Percentiles rank a stretch among this genome's conserved stretches.
These are phyloP conservation scores for Drosophila peninsularis DNA, from an alignment of 2,888 invertebrate genomes.

Conservation along the genomic window DNA sequence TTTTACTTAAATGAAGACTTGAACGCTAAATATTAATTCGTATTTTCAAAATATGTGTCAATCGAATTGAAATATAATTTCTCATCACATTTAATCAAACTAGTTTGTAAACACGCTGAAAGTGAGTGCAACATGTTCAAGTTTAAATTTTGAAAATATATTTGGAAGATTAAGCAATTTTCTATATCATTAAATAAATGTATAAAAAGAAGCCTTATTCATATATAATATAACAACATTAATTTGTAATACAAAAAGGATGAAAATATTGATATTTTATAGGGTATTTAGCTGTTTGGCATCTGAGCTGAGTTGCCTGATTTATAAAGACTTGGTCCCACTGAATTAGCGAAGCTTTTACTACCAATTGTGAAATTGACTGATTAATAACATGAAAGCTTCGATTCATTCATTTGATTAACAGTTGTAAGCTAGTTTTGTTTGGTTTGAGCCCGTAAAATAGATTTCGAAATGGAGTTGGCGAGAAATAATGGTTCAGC, in stretches of 20 bases:
- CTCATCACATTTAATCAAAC: background rate
- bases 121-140: too few species aligned
- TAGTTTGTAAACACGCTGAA: background rate
- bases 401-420: conserved; percentile 1
- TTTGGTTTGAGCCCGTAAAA: background rate
- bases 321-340: background rate
- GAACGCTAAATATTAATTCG: background rate
- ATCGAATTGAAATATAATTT: background rate
- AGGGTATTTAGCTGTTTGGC: background rate
- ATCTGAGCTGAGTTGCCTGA: background rate
- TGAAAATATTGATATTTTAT: background rate
- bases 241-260: too few species aligned
- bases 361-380: background rate
- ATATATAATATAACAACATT: background rate
- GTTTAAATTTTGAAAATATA: too few species aligned
- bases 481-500: background rate
- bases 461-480: background rate
- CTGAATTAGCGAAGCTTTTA: background rate
- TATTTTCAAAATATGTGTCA: background rate
- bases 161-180: too few species aligned
- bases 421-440: background rate
- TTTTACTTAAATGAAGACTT: conserved; percentile 6
- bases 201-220: too few species aligned
- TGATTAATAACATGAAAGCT: background rate
- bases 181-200: background rate